Evolutionary conservation across 2,113 vertebrate species (phyloP), one percentile per base, ranked within the genome.

Genomic region (Oreocharis arfaki): DNA sequence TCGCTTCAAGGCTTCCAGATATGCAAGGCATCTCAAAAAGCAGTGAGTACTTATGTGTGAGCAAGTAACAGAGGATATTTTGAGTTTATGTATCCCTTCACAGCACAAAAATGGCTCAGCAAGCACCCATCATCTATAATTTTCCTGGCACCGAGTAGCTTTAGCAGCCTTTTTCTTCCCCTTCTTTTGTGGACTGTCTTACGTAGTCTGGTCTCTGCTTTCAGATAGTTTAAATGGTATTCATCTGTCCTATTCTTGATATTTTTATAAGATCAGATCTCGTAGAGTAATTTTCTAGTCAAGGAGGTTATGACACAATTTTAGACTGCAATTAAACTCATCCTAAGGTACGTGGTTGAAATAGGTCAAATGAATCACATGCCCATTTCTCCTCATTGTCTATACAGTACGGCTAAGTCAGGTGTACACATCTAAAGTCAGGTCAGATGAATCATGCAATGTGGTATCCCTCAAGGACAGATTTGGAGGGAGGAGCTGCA

Each of bases 331-430:
- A 93, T 96, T 96, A 92, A 95, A 84, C 1, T 33, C 8, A 63
- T 88, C 39, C 50, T 80, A 35, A 93, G 80, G 55, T 67, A 55
- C 10, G 1, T 67, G 42, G 37, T 46, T 83, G 87, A 96, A 96
- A 84, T 33, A 95, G 90, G 76, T 67, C 83, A 89, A 71, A 84
- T 90, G 90, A 96, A 73, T 92, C 82, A 95, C 65, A 86, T 44
- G 39, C 16, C 35, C 39, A 27, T 69, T 94, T 93, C 68, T 90
- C 52, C 78, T 90, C 27, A 33, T 52, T 55, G 46, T 37, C 80
- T 84, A 9, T 55, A 30, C 50, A 67, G 46, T 70, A 77, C n/a
- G 73, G 88, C 68, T 81, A 93, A 68, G 52, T 81, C 63, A 90
- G 83, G 90, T 93, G 55, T n/a, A 57, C 59, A 53, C 85, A 83